phyloP scores from a whole-genome alignment of 1,140 invertebrate species.

The Cotesia typhae region DNA sequence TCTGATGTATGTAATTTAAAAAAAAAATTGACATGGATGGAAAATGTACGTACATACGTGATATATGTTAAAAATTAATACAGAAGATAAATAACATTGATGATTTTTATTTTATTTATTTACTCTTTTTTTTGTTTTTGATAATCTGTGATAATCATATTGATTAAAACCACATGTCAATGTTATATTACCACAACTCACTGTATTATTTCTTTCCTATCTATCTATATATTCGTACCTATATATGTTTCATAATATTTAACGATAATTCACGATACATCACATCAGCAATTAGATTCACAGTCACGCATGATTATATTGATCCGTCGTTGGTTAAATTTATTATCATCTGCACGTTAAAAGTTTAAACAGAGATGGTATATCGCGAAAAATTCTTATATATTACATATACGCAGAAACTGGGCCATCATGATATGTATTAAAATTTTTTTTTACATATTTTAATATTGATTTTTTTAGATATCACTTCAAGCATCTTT shows the following conservation, averaged over 20 bases:
- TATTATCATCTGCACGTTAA: conserved; percentile 11
- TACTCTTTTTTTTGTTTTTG: conserved; percentile 5
- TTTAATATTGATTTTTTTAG: not conserved
- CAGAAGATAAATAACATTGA: conserved; percentile 7
- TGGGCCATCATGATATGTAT: conserved; percentile 28
- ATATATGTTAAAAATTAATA: too few species aligned
- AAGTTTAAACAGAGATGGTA: conserved; percentile 1
- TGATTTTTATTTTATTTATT: too few species aligned
- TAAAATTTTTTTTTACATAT: conserved; percentile 15
- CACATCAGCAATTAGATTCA: not conserved
- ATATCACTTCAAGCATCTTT: not conserved
- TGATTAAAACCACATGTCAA: conserved; percentile 34
- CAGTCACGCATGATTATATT: conserved; percentile 24
- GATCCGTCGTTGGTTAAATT: not conserved
- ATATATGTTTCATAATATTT: too few species aligned
- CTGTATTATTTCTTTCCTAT: not conserved
- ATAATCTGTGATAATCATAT: conserved; percentile 20
- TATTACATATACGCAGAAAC: conserved; percentile 7
- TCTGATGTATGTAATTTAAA: too few species aligned
- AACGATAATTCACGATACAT: too few species aligned
- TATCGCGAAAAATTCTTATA: conserved; percentile 10
- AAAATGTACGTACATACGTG: too few species aligned
- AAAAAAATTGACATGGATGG: too few species aligned
- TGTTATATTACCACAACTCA: conserved; percentile 14
- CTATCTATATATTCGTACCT: not conserved